These are phyloP conservation scores for Leptinotarsa defecta DNA, from an alignment of 1,140 invertebrate species.

Conservation along the genomic window DNA sequence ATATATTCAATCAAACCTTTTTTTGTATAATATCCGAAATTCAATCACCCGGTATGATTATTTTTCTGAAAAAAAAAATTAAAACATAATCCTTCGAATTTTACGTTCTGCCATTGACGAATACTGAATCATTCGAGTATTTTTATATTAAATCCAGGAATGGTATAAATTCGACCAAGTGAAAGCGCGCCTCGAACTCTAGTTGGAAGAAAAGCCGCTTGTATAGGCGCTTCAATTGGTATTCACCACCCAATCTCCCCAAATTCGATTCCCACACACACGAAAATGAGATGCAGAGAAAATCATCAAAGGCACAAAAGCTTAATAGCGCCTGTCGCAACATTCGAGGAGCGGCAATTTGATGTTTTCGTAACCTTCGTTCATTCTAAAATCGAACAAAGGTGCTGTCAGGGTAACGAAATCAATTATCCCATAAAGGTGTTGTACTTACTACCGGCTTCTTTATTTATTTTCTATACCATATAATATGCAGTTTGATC, in stretches of 20 bases:
- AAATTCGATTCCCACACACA: conserved; percentile 56
- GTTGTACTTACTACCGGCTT: no score
- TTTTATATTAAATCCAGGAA: conserved; percentile 27
- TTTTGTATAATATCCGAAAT: no score
- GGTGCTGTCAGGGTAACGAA: background rate
- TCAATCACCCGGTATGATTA: no score
- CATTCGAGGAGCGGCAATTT: conserved; percentile 46
- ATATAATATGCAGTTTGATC: no score
- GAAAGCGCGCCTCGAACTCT: conserved; percentile 24
- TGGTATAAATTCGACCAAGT: conserved; percentile 26
- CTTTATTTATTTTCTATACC: no score
- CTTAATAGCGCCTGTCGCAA: conserved; percentile 46
- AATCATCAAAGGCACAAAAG: conserved; percentile 58
- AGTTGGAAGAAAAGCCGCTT: conserved; percentile 47
- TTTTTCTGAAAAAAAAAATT: no score
- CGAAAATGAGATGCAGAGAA: conserved; percentile 57
- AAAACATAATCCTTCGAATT: no score
- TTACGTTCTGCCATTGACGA: no score
- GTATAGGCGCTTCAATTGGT: conserved; percentile 53
- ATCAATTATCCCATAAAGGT: background rate
- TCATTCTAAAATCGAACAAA: conserved; percentile 5
- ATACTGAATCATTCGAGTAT: background rate
- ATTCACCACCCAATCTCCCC: conserved; percentile 55
- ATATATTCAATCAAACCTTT: no score
- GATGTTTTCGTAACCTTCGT: conserved; percentile 36